Conservation (phyloP, 2,888 invertebrate genomes). For the Carabus problematicus region DNA sequence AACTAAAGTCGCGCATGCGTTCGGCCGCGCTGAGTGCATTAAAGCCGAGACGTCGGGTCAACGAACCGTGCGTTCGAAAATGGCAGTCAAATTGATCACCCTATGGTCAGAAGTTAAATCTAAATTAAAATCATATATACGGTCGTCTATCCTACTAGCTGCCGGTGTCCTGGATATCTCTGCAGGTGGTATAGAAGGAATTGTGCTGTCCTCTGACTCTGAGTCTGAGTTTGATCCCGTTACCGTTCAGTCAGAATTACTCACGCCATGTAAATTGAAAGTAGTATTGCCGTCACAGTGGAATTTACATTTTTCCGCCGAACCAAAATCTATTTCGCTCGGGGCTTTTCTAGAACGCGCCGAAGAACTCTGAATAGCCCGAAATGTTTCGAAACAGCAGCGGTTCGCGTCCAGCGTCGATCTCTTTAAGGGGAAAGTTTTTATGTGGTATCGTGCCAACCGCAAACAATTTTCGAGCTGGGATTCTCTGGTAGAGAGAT, state of each 20-base stretch:
- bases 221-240: not conserved
- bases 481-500: constrained; percentile 9
- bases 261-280: not conserved
- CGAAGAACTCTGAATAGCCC: not conserved
- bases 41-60: no score
- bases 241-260: not conserved
- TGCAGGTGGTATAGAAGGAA: not conserved
- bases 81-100: not conserved
- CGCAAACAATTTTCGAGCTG: not conserved
- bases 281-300: not conserved
- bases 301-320: not conserved
- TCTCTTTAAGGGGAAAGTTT: constrained; percentile 6
- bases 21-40: no score
- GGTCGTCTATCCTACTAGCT: not conserved
- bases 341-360: constrained; percentile 1
- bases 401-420: not conserved
- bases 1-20: no score
- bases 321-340: not conserved
- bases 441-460: constrained; percentile 22
- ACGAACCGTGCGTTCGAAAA: not conserved
- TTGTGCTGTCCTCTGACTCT: not conserved
- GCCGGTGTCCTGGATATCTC: not conserved
- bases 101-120: not conserved
- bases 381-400: no score
- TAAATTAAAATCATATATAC: not conserved